Evolutionary conservation across 2,797 vertebrate species (phyloP).

Genomic region (Sylvia borin): DNA sequence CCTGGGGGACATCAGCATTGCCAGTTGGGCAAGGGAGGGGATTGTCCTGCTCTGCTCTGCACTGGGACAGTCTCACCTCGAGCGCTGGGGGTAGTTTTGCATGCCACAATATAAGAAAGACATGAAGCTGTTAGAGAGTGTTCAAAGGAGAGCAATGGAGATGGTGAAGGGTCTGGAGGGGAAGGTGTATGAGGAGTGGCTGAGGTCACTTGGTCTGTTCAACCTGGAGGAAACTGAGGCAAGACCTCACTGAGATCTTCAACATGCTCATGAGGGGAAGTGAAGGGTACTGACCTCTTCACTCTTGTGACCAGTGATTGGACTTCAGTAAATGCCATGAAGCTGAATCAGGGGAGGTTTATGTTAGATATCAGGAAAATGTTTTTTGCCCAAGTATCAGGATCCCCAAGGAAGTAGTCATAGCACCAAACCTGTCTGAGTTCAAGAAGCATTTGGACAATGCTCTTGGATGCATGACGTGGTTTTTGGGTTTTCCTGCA

Average conservation of each 20-base stretch:
- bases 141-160: neutral
- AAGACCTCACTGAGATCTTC: neutral
- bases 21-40: neutral
- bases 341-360: neutral
- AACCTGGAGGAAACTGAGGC: neutral
- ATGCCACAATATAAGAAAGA: neutral
- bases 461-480: neutral
- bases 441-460: neutral
- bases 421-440: neutral
- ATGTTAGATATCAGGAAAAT: neutral
- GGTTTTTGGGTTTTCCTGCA: neutral
- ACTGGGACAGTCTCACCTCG: rapidly evolving
- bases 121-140: neutral
- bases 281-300: neutral
- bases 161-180: neutral
- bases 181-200: rapidly evolving
- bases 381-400: neutral
- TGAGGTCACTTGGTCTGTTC: neutral
- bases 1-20: neutral
- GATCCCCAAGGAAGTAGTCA: neutral
- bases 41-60: neutral
- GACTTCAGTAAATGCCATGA: neutral
- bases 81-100: neutral
- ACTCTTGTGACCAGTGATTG: neutral
- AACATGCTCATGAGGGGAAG: neutral